phyloP scores from a whole-genome alignment of 2,888 invertebrate species.

The Trissolcus brochymenae region DNA sequence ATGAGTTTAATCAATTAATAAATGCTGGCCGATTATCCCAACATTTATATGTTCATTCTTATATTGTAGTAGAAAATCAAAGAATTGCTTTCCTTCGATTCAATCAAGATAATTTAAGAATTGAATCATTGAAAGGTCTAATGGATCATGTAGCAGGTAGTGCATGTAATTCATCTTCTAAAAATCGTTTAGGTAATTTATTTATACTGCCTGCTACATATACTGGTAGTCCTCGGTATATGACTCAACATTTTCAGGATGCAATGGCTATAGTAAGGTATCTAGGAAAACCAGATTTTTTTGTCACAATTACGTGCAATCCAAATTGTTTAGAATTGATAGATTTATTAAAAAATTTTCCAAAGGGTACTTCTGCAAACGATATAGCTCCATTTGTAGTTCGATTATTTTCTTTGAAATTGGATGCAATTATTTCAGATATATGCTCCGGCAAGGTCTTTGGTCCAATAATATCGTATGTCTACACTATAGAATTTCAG shows the following conservation, averaged over 20 bases:
- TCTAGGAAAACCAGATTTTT: slow-evolving; percentile 70
- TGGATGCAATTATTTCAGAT: slow-evolving; percentile 5
- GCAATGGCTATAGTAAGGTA: slow-evolving; percentile 67
- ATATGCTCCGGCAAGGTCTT: not conserved
- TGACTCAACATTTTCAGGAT: slow-evolving; percentile 61
- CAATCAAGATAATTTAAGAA: too few species aligned
- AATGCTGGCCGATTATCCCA: too few species aligned
- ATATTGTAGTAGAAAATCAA: too few species aligned
- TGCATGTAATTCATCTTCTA: too few species aligned
- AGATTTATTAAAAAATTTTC: slow-evolving; percentile 9
- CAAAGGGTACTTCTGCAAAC: not conserved
- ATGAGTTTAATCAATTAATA: too few species aligned
- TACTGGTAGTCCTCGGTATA: slow-evolving; percentile 69
- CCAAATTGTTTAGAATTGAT: slow-evolving; percentile 67
- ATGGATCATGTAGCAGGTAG: too few species aligned
- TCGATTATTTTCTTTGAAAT: slow-evolving; percentile 17
- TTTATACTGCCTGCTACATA: too few species aligned
- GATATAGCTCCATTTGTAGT: too few species aligned
- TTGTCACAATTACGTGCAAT: slow-evolving; percentile 70
- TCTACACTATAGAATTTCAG: slow-evolving; percentile 20
- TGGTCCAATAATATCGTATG: not conserved
- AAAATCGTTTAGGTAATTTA: too few species aligned
- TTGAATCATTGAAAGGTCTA: too few species aligned
- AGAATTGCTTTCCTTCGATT: too few species aligned
- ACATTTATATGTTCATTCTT: too few species aligned